Base-by-base conservation (phyloP, 1,140 invertebrate genomes). In the Magallana ariakensis region DNA sequence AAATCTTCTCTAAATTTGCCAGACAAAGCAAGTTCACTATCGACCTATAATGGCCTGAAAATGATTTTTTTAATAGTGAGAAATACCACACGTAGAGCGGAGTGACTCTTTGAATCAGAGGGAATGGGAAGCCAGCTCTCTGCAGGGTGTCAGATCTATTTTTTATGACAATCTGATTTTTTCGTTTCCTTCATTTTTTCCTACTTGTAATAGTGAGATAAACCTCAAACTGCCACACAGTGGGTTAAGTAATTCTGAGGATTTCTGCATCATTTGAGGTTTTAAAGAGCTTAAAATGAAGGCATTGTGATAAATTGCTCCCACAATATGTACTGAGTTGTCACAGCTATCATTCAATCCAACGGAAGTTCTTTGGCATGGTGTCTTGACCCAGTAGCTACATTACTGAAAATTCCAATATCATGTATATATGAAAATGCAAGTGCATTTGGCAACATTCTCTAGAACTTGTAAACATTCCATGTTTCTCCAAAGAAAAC, bases 11-110 rank as follows among this genome's bases (percentile, higher is more conserved):
- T 33, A 75, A 5, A 75, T 22, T 75, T 75, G 66, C 66, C 66
- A 75, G 66, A 75, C 66, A 75, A 75, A 26, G 66, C 66, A 75
- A 26, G 33, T 46, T 75, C 66, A 75, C 66, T 75, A 46, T 9
- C 33, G 22, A 26, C 66, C 66, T 75, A 75, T 26, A 75, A 75
- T 75, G 19, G 19, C 66, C 66, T 22, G 66, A 75, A 75, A 75
- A 75, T 46, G 19, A 75, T 22, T 75, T 75, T 75, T 26, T 75
- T 13, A 75, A 26, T 46, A 13, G 66, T 75, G 66, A 75, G 66
- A 75, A 75, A 75, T 75, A 75, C 66, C 66, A 75, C 66, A 75
- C 66, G 6, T 75, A 9, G 8, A 26, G 15, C 66, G 33, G 22
- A 75, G 11, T 26, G 8, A 33, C 66, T 33, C 66, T 26, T 19